These are phyloP conservation scores for Lindbergichthys nudifrons DNA, from an alignment of 2,797 vertebrate species.

Conservation along the genomic window DNA sequence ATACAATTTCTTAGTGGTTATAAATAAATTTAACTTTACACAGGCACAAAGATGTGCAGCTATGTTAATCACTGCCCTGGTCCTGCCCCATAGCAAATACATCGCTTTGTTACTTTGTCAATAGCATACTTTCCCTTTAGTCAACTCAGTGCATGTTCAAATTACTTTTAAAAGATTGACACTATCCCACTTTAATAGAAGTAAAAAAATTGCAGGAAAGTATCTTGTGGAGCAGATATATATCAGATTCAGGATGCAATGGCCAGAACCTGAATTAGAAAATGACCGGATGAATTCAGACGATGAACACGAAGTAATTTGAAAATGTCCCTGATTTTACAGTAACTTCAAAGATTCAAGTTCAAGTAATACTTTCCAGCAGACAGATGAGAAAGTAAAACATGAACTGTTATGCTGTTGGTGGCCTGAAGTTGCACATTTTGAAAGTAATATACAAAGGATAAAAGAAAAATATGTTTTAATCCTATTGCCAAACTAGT, in stretches of 20 bases:
- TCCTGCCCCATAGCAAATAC: conserved; percentile 72
- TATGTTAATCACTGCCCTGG: conserved; percentile 74
- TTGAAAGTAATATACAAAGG: conserved; percentile 84
- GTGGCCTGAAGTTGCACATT: conserved; percentile 76
- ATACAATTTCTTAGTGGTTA: conserved; percentile 86
- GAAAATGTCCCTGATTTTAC: conserved; percentile 98
- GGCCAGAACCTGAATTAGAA: conserved; percentile 87
- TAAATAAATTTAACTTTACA: conserved; percentile 84
- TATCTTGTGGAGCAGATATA: conserved; percentile 78
- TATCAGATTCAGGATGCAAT: conserved; percentile 86
- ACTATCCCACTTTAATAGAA: conserved; percentile 82
- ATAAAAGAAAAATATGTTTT: conserved; percentile 84
- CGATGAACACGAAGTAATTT: conserved; percentile 87
- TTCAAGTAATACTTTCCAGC: conserved; percentile 94
- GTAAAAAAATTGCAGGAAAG: conserved; percentile 79
- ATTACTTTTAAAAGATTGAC: conserved; percentile 82
- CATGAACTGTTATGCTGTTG: conserved; percentile 78
- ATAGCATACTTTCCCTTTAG: conserved; percentile 92
- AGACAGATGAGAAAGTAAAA: conserved; percentile 89
- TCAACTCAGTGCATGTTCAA: conserved; percentile 93
- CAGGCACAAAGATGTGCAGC: conserved; percentile 73
- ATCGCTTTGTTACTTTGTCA: conserved; percentile 67
- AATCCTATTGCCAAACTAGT: conserved; percentile 97
- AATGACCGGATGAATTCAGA: conserved; percentile 85
- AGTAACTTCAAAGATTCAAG: conserved; percentile 87